Conservation (phyloP, 2,113 vertebrate species). For the Eurystomus gularis region DNA sequence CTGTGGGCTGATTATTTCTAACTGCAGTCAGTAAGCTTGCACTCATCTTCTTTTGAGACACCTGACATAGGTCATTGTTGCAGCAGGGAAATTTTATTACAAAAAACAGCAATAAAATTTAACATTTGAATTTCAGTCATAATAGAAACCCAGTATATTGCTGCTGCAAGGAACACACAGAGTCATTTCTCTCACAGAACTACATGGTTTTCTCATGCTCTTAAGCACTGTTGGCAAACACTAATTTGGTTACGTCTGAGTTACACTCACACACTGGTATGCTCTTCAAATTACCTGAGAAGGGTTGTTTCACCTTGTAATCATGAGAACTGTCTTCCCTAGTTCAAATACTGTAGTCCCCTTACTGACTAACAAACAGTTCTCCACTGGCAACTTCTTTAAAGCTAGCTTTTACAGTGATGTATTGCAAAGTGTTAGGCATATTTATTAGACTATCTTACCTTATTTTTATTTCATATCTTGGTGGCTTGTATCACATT, state of each 20-base stretch:
- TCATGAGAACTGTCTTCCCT: neutral
- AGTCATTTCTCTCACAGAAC: neutral
- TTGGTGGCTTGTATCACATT: neutral
- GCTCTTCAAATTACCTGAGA: neutral
- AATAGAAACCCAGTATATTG: neutral
- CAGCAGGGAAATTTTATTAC: neutral
- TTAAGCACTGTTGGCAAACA: neutral
- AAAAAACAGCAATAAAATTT: neutral
- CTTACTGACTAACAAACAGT: neutral
- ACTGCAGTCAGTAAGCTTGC: neutral
- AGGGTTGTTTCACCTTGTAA: neutral
- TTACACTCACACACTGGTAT: neutral
- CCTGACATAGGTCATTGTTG: neutral
- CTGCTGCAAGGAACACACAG: neutral
- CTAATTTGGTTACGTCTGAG: neutral
- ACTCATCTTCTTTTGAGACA: neutral
- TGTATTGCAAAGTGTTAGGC: neutral
- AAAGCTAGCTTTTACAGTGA: neutral
- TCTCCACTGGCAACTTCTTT: neutral
- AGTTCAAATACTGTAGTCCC: neutral
- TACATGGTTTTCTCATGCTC: neutral
- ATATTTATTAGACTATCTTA: neutral
- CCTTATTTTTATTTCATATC: neutral
- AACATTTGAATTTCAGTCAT: neutral
- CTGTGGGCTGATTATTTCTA: neutral